phyloP scores from a whole-genome alignment of 1,140 invertebrate genomes.

The Drosophila takahashii region DNA sequence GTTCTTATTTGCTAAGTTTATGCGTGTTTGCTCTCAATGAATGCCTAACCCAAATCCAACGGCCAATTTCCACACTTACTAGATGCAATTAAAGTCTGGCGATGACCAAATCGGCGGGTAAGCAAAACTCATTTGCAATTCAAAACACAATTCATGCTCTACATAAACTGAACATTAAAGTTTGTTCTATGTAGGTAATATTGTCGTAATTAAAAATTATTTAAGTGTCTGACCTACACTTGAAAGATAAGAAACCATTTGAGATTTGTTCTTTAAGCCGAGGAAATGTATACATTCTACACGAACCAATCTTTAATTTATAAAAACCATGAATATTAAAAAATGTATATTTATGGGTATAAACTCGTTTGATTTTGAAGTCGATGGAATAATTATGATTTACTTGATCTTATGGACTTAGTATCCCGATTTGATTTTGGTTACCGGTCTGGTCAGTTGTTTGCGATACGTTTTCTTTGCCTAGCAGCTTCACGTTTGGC shows the following conservation, averaged over 20 bases:
- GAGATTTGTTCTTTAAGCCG: neutral
- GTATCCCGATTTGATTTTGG: neutral
- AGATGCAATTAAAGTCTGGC: neutral
- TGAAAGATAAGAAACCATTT: neutral
- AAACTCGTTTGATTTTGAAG: neutral
- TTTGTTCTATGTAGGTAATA: constrained; percentile 4
- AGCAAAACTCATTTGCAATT: constrained; percentile 32
- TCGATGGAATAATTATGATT: neutral
- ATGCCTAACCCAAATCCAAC: constrained; percentile 9
- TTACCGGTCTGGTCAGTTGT: constrained; percentile 12
- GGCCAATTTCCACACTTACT: neutral
- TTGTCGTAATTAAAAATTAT: constrained; percentile 19
- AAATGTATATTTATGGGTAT: no score
- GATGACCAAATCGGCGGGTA: constrained; percentile 16
- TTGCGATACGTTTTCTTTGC: constrained; percentile 2
- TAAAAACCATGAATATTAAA: no score
- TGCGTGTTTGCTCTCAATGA: constrained; percentile 27
- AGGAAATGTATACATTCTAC: neutral
- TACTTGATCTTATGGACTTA: neutral
- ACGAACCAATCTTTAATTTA: neutral
- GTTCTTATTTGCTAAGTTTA: constrained; percentile 1
- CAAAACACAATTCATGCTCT: constrained; percentile 32
- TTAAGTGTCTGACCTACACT: neutral
- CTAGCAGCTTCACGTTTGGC: constrained; percentile 26
- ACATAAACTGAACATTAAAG: constrained; percentile 16